phyloP scores from a whole-genome alignment of 2,113 vertebrate species.

The Leptodactylus fuscus region DNA sequence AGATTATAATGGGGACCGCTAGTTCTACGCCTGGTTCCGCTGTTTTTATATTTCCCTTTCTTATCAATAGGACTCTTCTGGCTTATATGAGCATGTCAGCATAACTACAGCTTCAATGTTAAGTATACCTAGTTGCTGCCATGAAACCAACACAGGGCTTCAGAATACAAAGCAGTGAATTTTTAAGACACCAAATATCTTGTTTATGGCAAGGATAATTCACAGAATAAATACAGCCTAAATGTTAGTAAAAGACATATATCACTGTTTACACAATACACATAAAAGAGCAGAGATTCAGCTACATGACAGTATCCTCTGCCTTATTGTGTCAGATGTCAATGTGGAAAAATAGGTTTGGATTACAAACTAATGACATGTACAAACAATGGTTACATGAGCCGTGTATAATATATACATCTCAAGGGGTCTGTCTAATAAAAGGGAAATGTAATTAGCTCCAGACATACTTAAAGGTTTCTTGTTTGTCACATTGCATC shows the following conservation, averaged over 20 bases:
- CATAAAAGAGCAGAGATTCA: not conserved
- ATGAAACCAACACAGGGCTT: not conserved
- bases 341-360: no score
- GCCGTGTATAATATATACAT: not conserved
- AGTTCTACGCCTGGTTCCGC: no score
- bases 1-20: no score
- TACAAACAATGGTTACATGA: not conserved
- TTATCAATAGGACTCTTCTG: no score
- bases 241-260: not conserved
- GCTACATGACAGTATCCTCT: not conserved
- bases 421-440: slow-evolving; percentile 20
- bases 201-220: not conserved
- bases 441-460: slow-evolving; percentile 12
- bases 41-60: no score
- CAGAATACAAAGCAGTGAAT: not conserved
- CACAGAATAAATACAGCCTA: not conserved
- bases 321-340: not conserved
- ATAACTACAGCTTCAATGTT: not conserved
- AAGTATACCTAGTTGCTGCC: not conserved
- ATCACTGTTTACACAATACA: not conserved
- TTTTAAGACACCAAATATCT: not conserved
- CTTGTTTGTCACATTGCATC: slow-evolving; percentile 7
- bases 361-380: not conserved
- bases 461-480: not conserved
- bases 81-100: no score